Percentiles rank a stretch among this genome's conserved stretches.
These are phyloP conservation scores for Conus ventricosus DNA, from an alignment of 1,140 invertebrate species.

Conservation along the genomic window DNA sequence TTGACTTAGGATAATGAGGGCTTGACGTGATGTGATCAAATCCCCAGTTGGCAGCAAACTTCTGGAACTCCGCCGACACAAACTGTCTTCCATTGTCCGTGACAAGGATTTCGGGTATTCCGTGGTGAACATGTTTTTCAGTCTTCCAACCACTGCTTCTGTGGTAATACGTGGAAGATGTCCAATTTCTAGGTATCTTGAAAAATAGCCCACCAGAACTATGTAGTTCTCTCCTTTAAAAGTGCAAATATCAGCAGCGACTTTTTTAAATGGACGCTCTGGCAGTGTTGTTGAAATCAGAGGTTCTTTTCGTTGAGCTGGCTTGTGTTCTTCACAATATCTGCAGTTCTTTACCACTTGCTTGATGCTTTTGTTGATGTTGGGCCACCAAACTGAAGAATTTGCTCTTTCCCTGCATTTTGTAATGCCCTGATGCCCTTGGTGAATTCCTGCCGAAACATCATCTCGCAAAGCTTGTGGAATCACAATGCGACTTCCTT, in stretches of 20 bases:
- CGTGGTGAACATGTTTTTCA: background rate
- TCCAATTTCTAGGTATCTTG: conserved; percentile 42
- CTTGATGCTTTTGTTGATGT: background rate
- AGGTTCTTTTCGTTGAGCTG: conserved; percentile 40
- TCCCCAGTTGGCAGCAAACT: background rate
- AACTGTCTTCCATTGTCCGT: conserved; percentile 18
- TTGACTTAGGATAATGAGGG: conserved; percentile 22
- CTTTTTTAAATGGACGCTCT: conserved; percentile 39
- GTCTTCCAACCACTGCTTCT: background rate
- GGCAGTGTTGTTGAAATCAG: conserved; percentile 20
- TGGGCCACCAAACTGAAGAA: background rate
- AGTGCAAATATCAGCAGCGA: conserved; percentile 25
- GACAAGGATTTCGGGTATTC: conserved; percentile 60
- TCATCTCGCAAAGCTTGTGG: conserved; percentile 27
- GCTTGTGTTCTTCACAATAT: conserved; percentile 34
- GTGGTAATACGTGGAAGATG: background rate
- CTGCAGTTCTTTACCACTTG: background rate
- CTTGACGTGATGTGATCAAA: conserved; percentile 12
- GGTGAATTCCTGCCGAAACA: conserved; percentile 32
- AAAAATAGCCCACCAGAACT: conserved; percentile 47
- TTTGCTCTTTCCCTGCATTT: conserved; percentile 30
- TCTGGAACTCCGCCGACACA: background rate
- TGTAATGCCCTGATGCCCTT: conserved; percentile 38
- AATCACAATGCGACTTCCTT: conserved; percentile 38
- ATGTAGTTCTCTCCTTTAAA: conserved; percentile 42